Evolutionary conservation across 2,797 vertebrate species (phyloP).

Genomic region (Poecile montanus): DNA sequence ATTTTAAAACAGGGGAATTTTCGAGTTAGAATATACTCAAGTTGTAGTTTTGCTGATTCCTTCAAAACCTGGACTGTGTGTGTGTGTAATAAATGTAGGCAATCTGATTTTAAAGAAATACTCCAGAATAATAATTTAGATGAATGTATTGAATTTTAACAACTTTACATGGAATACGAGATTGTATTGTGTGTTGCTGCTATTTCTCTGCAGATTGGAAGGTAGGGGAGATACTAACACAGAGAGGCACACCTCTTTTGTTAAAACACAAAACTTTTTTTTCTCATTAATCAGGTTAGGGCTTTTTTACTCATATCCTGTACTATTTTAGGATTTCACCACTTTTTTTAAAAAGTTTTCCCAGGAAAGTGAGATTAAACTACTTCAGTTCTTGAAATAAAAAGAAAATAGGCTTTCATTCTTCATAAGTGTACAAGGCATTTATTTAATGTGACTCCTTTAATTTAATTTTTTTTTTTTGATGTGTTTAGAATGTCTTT

Average conservation of each 20-base stretch:
- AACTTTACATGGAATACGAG: background rate
- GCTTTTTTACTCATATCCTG: background rate
- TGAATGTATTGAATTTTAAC: background rate
- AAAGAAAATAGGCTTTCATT: background rate
- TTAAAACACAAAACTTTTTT: background rate
- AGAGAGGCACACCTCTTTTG: background rate
- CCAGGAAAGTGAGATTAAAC: background rate
- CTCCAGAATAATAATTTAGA: background rate
- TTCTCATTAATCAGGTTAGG: background rate
- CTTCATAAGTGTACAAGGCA: background rate
- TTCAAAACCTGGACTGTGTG: background rate
- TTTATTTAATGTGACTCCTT: background rate
- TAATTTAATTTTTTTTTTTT: background rate
- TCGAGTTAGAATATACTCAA: background rate
- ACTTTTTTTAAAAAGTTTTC: background rate
- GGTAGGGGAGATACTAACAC: background rate
- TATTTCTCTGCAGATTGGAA: background rate
- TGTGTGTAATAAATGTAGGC: background rate
- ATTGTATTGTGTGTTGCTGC: background rate
- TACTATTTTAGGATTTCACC: background rate
- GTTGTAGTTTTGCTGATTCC: background rate
- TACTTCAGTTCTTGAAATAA: background rate
- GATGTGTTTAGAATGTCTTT: background rate
- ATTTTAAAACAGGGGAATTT: background rate
- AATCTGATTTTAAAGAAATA: background rate